Evolutionary conservation across 2,797 vertebrate species (phyloP), one percentile per base, ranked within the genome.

Genomic region (Philypnodon macrostomus): DNA sequence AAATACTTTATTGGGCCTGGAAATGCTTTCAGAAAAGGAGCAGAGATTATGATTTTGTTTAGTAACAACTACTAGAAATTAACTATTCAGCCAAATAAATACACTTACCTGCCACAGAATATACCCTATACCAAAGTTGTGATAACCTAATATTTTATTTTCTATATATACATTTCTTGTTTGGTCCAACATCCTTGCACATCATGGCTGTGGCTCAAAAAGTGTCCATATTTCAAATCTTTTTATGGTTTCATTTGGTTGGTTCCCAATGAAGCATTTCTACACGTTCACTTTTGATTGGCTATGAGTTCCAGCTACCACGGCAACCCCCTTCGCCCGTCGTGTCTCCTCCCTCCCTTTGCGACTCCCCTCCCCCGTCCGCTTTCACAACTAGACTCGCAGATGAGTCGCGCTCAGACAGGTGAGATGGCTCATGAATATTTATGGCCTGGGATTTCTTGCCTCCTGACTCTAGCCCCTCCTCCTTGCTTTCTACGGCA

Each of bases 401-500:
- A 84, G 83, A 87, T 85, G 83, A 86, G 84, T 83, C 53, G 77
- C 51, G 73, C 79, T 83, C 80, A 87, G 87, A 88, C 85, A 86
- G 87, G 87, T 87, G 87, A 87, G 83, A 85, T 86, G 81, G 79
- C 77, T 85, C 70, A 85, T 88, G 77, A 86, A 88, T 88, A 88
- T 87, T 85, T 81, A 88, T 87, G 80, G 2, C 0, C n/a, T 80
- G 85, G 87, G 87, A 87, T 86, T 86, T 86, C 71, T 81, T 85
- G 81, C 58, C 77, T 78, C 67, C 65, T 54, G 71, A 79, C 47
- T 30, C 69, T 79, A 74, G 83, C 83, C 83, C 85, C 79, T 80
- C 83, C 85, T 81, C 77, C 69, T 4, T 4, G n/a, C 73, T 60
- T 27, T 7, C 60, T 61, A 67, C 76, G 58, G 75, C 77, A 61